A percentile compares a stretch with the other conserved stretches of the same genome.
Evolutionary conservation across 2,113 vertebrate species (phyloP).

Genomic region (Pangasianodon hypophthalmus): DNA sequence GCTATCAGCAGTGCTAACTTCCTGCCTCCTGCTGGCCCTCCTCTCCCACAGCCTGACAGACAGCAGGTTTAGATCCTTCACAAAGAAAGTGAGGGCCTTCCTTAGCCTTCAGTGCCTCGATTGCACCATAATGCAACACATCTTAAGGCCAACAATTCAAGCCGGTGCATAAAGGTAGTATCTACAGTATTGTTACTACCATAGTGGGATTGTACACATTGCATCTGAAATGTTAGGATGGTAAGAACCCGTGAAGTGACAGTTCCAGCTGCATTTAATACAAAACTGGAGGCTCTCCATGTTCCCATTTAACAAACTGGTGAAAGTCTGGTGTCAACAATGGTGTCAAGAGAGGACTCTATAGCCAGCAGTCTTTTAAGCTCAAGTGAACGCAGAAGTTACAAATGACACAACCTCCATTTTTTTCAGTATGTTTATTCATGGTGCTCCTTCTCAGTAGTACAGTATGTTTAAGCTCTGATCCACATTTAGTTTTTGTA

Average conservation of each 20-base stretch:
- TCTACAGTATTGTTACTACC: not conserved
- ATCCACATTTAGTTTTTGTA: not conserved
- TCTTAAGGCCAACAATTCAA: not conserved
- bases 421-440: not conserved
- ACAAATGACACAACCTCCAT: not conserved
- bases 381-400: not conserved
- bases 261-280: not conserved
- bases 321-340: not conserved
- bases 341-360: not conserved
- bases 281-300: not conserved
- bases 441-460: not conserved
- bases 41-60: not conserved
- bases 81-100: slow-evolving; percentile 5
- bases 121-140: slow-evolving; percentile 23
- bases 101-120: slow-evolving; percentile 16
- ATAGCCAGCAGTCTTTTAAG: not conserved
- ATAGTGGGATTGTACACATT: not conserved
- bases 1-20: slow-evolving; percentile 51
- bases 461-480: not conserved
- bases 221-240: not conserved
- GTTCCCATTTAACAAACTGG: not conserved
- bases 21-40: slow-evolving; percentile 53
- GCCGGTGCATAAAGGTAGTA: not conserved
- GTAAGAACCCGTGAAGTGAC: not conserved
- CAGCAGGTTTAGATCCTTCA: slow-evolving; percentile 22